phyloP scores from a whole-genome alignment of 2,113 vertebrate species.

The Propithecus coquereli region DNA sequence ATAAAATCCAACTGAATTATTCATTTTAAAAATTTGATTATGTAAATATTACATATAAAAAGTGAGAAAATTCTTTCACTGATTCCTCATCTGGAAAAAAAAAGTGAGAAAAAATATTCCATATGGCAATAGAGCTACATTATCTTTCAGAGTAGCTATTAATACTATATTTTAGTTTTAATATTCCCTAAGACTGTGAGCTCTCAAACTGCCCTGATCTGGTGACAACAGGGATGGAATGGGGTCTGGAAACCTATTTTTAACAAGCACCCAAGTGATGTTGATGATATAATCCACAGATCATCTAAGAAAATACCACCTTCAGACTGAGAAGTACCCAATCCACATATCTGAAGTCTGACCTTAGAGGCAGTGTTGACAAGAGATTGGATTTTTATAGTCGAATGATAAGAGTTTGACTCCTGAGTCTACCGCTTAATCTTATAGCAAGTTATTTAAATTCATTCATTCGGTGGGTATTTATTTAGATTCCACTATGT shows the following conservation, averaged over 20 bases:
- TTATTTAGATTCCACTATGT: neutral
- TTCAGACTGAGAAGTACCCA: neutral
- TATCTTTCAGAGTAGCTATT: neutral
- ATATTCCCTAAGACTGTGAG: neutral
- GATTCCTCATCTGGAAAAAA: neutral
- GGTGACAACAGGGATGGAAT: neutral
- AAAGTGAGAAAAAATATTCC: neutral
- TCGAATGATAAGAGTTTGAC: neutral
- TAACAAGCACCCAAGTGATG: neutral
- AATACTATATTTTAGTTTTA: neutral
- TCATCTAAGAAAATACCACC: neutral
- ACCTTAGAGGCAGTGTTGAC: neutral
- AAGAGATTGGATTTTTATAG: neutral
- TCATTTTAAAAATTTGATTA: neutral
- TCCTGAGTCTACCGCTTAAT: neutral
- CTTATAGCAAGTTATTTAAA: neutral
- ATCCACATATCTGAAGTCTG: neutral
- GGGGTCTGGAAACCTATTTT: neutral
- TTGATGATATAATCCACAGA: neutral
- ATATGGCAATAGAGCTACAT: neutral
- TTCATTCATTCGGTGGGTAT: neutral
- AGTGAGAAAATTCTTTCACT: neutral
- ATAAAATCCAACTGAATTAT: constrained; percentile 38
- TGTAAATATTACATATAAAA: neutral
- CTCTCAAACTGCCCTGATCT: neutral